Percentiles rank a stretch among this genome's conserved stretches.
phyloP scores from a whole-genome alignment of 2,888 invertebrate species.

The Notodonta ziczac region DNA sequence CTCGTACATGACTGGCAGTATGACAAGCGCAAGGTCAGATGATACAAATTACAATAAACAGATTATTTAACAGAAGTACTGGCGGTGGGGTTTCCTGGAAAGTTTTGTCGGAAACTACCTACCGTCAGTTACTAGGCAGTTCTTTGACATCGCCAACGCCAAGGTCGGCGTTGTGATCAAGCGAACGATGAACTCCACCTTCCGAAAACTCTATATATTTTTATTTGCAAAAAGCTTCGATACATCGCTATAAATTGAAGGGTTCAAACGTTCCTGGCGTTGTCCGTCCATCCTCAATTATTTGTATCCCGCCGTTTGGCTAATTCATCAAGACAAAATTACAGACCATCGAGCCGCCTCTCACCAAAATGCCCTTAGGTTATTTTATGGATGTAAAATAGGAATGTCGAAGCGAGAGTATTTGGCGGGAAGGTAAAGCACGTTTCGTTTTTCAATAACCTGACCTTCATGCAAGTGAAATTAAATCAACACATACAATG shows the following conservation, averaged over 20 bases:
- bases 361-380: slow-evolving; percentile 38
- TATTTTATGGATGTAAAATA: slow-evolving; percentile 22
- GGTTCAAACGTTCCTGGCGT: slow-evolving; percentile 49
- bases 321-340: slow-evolving; percentile 77
- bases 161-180: slow-evolving; percentile 48
- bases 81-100: slow-evolving; percentile 16
- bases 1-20: slow-evolving; percentile 11
- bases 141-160: slow-evolving; percentile 31
- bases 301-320: slow-evolving; percentile 63
- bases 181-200: slow-evolving; percentile 54
- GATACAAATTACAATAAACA: slow-evolving; percentile 19
- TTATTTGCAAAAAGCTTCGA: slow-evolving; percentile 57
- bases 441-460: slow-evolving; percentile 19
- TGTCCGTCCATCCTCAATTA: slow-evolving; percentile 56
- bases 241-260: slow-evolving; percentile 64
- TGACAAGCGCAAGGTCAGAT: slow-evolving; percentile 11
- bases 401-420: slow-evolving; percentile 21
- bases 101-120: slow-evolving; percentile 19
- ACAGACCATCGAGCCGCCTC: slow-evolving; percentile 57
- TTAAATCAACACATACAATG: slow-evolving; percentile 3
- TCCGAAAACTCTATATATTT: slow-evolving; percentile 47
- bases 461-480: slow-evolving; percentile 11
- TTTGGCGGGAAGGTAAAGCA: slow-evolving; percentile 16
- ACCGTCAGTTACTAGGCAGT: slow-evolving; percentile 15
- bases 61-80: slow-evolving; percentile 10